Evolutionary conservation across 2,797 vertebrate genomes (phyloP).

Genomic region (Danio jaintianensis): DNA sequence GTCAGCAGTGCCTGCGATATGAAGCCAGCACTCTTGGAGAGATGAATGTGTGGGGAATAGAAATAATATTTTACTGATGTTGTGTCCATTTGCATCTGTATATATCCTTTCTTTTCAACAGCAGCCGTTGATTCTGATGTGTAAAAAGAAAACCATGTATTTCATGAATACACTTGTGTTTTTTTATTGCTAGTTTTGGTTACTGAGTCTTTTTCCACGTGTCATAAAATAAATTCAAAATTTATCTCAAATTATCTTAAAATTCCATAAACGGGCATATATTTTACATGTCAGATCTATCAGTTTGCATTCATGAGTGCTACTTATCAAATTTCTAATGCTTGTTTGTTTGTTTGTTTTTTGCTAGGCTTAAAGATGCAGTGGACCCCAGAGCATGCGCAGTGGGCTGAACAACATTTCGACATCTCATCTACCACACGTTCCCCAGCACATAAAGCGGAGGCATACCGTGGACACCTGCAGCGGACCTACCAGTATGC

Average conservation of each 20-base stretch:
- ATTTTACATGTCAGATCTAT: neutral
- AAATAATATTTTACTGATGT: conserved; percentile 55
- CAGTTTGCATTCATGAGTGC: conserved; percentile 26
- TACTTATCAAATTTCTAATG: conserved; percentile 61
- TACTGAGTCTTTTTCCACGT: neutral
- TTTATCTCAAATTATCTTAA: too few species aligned
- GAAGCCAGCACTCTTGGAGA: conserved; percentile 63
- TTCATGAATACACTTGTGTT: neutral
- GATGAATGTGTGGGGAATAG: conserved; percentile 42
- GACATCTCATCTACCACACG: conserved; percentile 98
- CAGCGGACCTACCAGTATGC: conserved; percentile 98
- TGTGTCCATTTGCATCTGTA: conserved; percentile 33
- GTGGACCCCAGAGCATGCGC: conserved; percentile 99
- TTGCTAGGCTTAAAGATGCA: conserved; percentile 99
- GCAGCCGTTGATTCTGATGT: conserved; percentile 42
- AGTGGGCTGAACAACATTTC: conserved; percentile 99
- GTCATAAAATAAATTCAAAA: neutral
- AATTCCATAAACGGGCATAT: neutral
- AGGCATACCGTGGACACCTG: conserved; percentile 95
- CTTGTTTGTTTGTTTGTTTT: conserved; percentile 62
- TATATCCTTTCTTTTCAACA: conserved; percentile 40
- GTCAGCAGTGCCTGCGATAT: conserved; percentile 87
- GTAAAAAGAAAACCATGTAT: conserved; percentile 1
- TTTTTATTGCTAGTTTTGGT: neutral
- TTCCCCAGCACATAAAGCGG: conserved; percentile 98